phyloP scores from a whole-genome alignment of 1,140 invertebrate species.

The Pentalonia nigronervosa region DNA sequence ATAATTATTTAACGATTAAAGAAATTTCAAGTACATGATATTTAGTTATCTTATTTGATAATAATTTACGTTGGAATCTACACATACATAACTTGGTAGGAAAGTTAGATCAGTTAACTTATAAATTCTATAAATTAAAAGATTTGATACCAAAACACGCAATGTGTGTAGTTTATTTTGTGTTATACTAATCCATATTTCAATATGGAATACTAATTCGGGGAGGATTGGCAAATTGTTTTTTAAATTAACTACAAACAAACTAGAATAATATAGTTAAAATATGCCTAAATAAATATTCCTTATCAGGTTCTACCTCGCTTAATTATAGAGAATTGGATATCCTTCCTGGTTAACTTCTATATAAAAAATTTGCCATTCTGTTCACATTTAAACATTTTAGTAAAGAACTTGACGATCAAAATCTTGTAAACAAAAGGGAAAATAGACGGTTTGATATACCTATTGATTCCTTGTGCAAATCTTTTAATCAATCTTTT shows the following conservation, averaged over 20 bases:
- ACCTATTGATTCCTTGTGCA: neutral
- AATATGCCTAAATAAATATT: neutral
- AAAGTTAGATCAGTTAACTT: neutral
- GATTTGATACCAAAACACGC: neutral
- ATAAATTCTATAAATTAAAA: neutral
- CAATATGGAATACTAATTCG: neutral
- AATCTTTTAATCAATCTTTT: neutral
- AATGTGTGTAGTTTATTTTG: constrained; percentile 3
- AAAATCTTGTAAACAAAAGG: neutral
- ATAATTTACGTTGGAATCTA: neutral
- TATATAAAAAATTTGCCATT: constrained; percentile 13
- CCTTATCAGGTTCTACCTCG: no score
- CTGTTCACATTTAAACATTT: neutral
- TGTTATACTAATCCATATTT: neutral
- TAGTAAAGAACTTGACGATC: neutral
- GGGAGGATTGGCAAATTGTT: neutral
- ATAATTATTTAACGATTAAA: neutral
- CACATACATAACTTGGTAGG: neutral
- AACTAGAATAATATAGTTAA: neutral
- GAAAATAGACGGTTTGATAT: neutral
- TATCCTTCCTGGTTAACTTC: neutral
- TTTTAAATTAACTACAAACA: neutral
- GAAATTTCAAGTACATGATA: neutral
- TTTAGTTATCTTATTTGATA: neutral
- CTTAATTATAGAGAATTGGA: neutral